phyloP scores from a whole-genome alignment of 2,113 vertebrate species.

The Cromileptes altivelis region DNA sequence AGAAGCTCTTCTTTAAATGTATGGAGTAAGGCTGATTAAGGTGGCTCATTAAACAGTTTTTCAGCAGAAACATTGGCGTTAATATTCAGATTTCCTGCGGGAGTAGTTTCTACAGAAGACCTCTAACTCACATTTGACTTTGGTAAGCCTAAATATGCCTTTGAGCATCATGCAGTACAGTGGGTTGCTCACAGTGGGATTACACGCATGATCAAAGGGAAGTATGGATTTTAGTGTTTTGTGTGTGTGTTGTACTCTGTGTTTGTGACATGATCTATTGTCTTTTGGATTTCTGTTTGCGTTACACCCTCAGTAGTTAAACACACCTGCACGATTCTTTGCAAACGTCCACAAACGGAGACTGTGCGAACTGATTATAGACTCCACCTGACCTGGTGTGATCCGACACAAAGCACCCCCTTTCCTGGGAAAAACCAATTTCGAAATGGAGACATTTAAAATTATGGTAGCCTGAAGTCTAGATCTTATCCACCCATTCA shows the following conservation, averaged over 20 bases:
- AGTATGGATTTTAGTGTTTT: slow-evolving; percentile 27
- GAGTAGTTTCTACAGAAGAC: slow-evolving; percentile 10
- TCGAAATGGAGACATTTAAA: slow-evolving; percentile 21
- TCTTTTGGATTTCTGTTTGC: slow-evolving; percentile 1
- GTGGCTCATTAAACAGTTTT: neutral
- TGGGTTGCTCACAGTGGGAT: slow-evolving; percentile 18
- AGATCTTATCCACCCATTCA: slow-evolving; percentile 18
- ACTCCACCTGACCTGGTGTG: neutral
- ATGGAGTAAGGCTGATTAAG: neutral
- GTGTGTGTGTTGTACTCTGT: neutral
- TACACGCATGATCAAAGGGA: slow-evolving; percentile 40
- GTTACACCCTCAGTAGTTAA: neutral
- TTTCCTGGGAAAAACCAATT: slow-evolving; percentile 16
- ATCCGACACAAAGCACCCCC: neutral
- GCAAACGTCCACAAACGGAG: neutral
- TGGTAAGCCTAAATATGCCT: slow-evolving; percentile 38
- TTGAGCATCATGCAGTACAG: slow-evolving; percentile 22
- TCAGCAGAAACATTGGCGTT: neutral
- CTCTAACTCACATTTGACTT: slow-evolving; percentile 27
- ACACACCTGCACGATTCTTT: neutral
- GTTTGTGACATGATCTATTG: neutral
- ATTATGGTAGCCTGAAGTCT: slow-evolving; percentile 17
- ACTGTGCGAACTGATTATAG: neutral
- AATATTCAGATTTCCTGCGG: slow-evolving; percentile 7
- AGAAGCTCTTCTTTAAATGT: neutral